phyloP scores from a whole-genome alignment of 2,113 vertebrate species.

The Pomatorhinus ruficollis region DNA sequence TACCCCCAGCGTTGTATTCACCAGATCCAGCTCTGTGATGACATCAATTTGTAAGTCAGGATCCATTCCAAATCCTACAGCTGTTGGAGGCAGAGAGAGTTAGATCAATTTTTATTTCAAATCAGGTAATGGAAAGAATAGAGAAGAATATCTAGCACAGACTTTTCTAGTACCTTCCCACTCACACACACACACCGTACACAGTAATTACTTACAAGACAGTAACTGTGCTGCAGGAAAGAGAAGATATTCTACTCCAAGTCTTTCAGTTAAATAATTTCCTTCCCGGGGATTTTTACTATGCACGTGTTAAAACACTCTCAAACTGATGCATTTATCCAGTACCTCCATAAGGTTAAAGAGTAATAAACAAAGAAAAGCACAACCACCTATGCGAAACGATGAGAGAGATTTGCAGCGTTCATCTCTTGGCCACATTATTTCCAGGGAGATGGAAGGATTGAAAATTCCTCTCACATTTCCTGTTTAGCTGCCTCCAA shows the following conservation, averaged over 20 bases:
- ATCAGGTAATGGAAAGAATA: background rate
- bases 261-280: background rate
- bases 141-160: background rate
- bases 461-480: background rate
- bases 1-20: constrained; percentile 88
- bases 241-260: background rate
- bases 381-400: background rate
- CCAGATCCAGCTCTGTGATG: constrained; percentile 88
- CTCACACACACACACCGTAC: background rate
- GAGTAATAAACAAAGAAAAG: background rate
- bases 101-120: constrained; percentile 41
- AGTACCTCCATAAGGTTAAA: background rate
- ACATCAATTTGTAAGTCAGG: constrained; percentile 91
- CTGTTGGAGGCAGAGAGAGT: constrained; percentile 58
- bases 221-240: background rate
- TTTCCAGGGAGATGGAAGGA: background rate
- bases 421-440: background rate
- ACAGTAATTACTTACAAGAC: background rate
- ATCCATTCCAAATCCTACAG: constrained; percentile 86
- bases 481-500: background rate
- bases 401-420: background rate
- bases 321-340: background rate
- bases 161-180: background rate
- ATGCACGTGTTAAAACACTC: background rate
- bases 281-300: background rate